Evolutionary conservation across 2,113 vertebrate genomes (phyloP), one percentile per base, ranked within the genome.

Genomic region (Opisthocomus hoazin): DNA sequence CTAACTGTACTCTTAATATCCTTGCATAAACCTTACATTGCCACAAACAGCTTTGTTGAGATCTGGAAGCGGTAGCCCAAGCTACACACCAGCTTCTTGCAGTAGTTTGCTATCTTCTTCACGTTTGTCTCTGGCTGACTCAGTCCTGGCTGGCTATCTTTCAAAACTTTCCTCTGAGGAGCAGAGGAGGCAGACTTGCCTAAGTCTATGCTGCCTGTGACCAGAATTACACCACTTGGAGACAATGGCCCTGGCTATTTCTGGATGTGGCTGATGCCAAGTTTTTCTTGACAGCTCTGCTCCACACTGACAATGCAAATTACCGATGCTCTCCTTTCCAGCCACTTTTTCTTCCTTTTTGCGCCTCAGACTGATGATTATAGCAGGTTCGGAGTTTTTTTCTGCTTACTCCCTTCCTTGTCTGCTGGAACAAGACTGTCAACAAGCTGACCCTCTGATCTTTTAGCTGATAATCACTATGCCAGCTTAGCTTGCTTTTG

Each of bases 401-500:
- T 81, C 51, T 64, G 34, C 43, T 94, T 87, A 41, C n/a, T 95
- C 36, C 20, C 22, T 65, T 79, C 57, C 15, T 53, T 4, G 1
- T 73, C 48, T 66, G 17, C 48, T 89, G 43, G 45, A 96, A 71
- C 39, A 73, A 57, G 27, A 46, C 37, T 73, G 50, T 81, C 84
- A 95, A 77, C 73, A 93, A 63, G 10, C 65, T 82, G 51, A 88
- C 58, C 43, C 16, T 69, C 78, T 89, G 41, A 65, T 84, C 75
- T 64, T 92, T 86, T 70, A 79, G 57, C 37, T 85, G 71, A 53
- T 78, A 89, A 92, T 84, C 66, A 89, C 39, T 60, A 2, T 58
- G 66, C 78, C 73, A 94, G 15, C 29, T 93, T 50, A 56, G 39
- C 66, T 96, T 84, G 41, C 45, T 97, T 93, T 94, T 65, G 24